Conservation (phyloP, 1,140 invertebrate genomes). For the Pogonomyrmex californicus region DNA sequence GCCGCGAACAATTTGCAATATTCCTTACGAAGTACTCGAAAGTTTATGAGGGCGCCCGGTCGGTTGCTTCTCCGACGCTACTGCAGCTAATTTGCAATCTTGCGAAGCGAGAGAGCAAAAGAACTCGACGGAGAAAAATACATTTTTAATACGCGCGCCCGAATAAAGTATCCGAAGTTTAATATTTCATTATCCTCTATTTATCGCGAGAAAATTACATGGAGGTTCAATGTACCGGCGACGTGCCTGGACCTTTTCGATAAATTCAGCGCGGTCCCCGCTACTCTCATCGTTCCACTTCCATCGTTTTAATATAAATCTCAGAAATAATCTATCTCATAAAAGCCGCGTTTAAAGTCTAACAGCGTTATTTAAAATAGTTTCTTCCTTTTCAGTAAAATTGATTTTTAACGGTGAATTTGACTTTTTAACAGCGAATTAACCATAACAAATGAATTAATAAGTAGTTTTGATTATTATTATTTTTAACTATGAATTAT, state of each 20-base stretch:
- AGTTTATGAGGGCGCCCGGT: slow-evolving; percentile 49
- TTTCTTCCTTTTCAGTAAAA: neutral
- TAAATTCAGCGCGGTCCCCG: neutral
- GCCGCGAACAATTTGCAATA: slow-evolving; percentile 70
- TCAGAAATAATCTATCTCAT: slow-evolving; percentile 8
- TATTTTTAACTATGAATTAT: neutral
- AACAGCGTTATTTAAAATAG: neutral
- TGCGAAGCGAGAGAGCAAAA: slow-evolving; percentile 48
- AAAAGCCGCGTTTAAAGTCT: neutral
- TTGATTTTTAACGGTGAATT: neutral
- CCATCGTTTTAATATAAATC: neutral
- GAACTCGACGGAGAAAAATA: slow-evolving; percentile 38
- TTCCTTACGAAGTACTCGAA: slow-evolving; percentile 66
- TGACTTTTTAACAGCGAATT: neutral
- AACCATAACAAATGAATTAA: slow-evolving; percentile 20
- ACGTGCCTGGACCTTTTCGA: slow-evolving; percentile 6
- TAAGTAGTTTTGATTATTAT: slow-evolving; percentile 1
- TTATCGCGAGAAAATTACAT: slow-evolving; percentile 46
- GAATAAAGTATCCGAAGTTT: slow-evolving; percentile 26
- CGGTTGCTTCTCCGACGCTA: slow-evolving; percentile 27
- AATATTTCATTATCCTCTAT: slow-evolving; percentile 52
- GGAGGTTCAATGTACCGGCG: neutral
- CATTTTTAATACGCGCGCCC: slow-evolving; percentile 45
- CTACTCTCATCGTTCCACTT: neutral
- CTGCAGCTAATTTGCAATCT: slow-evolving; percentile 64